Evolutionary conservation across 2,888 invertebrate species (phyloP), one percentile per base, ranked within the genome.

Genomic region (Eubasilissa splendida): DNA sequence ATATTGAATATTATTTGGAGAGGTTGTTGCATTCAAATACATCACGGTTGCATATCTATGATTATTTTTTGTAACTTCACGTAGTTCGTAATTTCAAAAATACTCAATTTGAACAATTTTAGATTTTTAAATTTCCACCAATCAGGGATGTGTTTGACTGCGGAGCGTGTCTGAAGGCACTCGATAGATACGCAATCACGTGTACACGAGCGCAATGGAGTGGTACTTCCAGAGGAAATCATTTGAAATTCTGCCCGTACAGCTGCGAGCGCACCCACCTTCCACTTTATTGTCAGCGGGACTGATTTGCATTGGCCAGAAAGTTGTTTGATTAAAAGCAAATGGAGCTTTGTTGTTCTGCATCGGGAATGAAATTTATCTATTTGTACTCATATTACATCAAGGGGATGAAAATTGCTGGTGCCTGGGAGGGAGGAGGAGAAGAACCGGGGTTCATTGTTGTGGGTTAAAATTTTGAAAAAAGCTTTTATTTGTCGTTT

Each of bases 271-370:
- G 50, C 33, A 66, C 66, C 68, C 68, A 42, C 68, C 56, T 22
- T 10, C 31, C 58, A 42, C 76, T 60, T 63, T 68, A 33, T 50
- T 42, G 42, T 52, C 68, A 50, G 52, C 68, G 22, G 59, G 56
- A 63, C 80, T 82, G 77, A 82, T 82, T 82, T 82, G 82, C 82
- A 82, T 82, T 77, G 60, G 70, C 75, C 82, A 80, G 76, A 77
- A 70, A 78, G 70, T 77, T 80, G 80, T 82, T 82, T 82, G 82
- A 82, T 82, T 82, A 82, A 80, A 80, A 80, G 82, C 74, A 54
- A 71, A 68, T 80, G 80, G 82, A 76, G 80, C 82, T 82, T 82
- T 82, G 82, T 82, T 82, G 80, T 77, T 76, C 31, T 66, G 65
- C 66, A 70, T 76, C 33, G 76, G 76, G 54, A 76, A 76, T 76